Conservation (phyloP, 2,113 vertebrate genomes). For the Peucedramus taeniatus region DNA sequence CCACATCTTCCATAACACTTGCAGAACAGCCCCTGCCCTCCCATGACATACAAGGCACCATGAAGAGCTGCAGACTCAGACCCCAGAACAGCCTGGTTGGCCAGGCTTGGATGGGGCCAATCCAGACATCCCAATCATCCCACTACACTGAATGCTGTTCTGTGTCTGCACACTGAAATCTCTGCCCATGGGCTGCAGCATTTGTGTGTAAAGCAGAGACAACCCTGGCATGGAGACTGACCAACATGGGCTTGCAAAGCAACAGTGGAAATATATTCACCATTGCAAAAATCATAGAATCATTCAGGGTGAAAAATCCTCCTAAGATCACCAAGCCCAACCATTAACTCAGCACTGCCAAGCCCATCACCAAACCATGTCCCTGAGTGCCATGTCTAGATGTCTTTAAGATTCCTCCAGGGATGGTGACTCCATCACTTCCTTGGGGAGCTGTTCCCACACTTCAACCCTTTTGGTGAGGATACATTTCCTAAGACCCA, state of each 20-base stretch:
- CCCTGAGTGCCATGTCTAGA: rapidly evolving
- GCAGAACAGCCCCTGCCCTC: background rate
- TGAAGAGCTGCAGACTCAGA: background rate
- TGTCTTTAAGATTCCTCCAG: background rate
- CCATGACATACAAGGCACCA: rapidly evolving
- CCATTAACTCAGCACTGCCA: background rate
- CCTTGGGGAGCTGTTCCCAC: background rate
- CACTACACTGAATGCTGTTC: rapidly evolving
- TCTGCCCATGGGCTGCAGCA: rapidly evolving
- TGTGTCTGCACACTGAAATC: too few relatives aligned
- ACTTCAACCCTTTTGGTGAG: background rate
- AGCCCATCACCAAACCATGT: background rate
- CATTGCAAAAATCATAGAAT: background rate
- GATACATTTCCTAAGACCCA: background rate
- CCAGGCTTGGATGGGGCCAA: background rate
- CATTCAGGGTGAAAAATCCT: background rate
- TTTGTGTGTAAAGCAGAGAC: rapidly evolving
- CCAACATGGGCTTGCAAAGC: background rate
- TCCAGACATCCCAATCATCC: background rate
- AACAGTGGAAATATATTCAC: background rate
- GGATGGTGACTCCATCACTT: too few relatives aligned
- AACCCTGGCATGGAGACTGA: background rate
- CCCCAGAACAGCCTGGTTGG: background rate
- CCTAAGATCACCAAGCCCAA: background rate
- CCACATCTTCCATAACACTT: background rate